Evolutionary conservation across 1,140 invertebrate genomes (phyloP), one percentile per base, ranked within the genome.

Genomic region (Harpegnathos saltator): DNA sequence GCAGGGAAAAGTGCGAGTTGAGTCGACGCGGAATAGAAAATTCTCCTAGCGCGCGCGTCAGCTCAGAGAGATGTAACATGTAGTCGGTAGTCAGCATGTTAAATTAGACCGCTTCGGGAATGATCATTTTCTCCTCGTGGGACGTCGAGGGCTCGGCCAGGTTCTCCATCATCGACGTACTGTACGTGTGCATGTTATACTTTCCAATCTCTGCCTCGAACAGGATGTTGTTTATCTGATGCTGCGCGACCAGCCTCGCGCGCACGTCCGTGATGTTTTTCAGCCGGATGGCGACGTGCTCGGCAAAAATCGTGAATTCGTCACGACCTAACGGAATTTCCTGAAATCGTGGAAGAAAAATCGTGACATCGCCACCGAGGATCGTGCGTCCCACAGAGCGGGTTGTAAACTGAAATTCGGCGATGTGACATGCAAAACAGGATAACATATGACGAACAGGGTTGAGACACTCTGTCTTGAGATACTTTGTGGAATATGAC

Each of bases 171-270:
- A 80, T 65, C 29, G 9, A n/a, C 50, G 74, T 4, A 54, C 12
- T 52, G 52, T 63, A 80, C 7, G 62, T 24, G 17, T 80, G 75
- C 5, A 63, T 24, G 62, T 44, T 84, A 24, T 84, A 84, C 75
- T 84, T 84, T 69, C 82, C 82, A 17, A 84, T 84, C 50, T 84
- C 82, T 12, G 82, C 82, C 33, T 84, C 82, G 50, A 84, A 84
- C 33, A 84, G 50, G 17, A 84, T 84, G n/a, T 84, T 84, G 50
- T 84, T 84, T 66, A 84, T 84, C 59, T 84, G 82, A 63, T 84
- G 82, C 24, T 84, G 82, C 12, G 82, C 82, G 48, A 84, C 58
- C 1, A 84, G 66, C 24, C 75, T 69, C 15, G 82, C 74, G 22
- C 75, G 74, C 58, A 33, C 54, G 52, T 84, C 82, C 3, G 48